A percentile compares a stretch with the other conserved stretches of the same genome.
Evolutionary conservation across 2,113 vertebrate species (phyloP).

Genomic region (Anhinga rufa): DNA sequence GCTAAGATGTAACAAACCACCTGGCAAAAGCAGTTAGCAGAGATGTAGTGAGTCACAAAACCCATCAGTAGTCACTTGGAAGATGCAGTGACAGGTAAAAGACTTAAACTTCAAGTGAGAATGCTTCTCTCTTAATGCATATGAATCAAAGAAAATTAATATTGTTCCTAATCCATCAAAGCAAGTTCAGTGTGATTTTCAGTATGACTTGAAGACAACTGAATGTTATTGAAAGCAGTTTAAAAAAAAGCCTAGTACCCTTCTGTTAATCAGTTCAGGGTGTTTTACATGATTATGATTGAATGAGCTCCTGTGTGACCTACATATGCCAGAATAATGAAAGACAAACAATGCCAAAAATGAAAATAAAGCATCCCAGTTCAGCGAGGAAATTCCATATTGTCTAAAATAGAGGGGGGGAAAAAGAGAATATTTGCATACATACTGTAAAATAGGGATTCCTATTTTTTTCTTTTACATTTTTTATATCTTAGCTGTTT

Average conservation of each 20-base stretch:
- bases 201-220: background rate
- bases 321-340: constrained; percentile 9
- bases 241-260: background rate
- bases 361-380: background rate
- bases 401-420: background rate
- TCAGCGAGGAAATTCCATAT: background rate
- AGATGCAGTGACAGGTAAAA: background rate
- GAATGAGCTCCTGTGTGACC: constrained; percentile 39
- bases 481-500: background rate
- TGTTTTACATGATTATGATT: background rate
- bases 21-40: constrained; percentile 72
- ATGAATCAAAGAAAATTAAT: background rate
- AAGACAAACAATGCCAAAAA: background rate
- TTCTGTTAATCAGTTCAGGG: background rate
- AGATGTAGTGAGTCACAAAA: background rate
- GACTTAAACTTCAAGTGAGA: background rate
- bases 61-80: background rate
- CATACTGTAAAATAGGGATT: background rate
- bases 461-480: background rate
- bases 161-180: background rate
- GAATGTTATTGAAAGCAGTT: background rate
- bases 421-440: background rate
- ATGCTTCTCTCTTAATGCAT: background rate
- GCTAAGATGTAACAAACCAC: constrained; percentile 86
- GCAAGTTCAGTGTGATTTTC: background rate